Evolutionary conservation across 2,888 invertebrate species (phyloP), one percentile per base, ranked within the genome.

Genomic region (Hirtodrosophila trivittata): DNA sequence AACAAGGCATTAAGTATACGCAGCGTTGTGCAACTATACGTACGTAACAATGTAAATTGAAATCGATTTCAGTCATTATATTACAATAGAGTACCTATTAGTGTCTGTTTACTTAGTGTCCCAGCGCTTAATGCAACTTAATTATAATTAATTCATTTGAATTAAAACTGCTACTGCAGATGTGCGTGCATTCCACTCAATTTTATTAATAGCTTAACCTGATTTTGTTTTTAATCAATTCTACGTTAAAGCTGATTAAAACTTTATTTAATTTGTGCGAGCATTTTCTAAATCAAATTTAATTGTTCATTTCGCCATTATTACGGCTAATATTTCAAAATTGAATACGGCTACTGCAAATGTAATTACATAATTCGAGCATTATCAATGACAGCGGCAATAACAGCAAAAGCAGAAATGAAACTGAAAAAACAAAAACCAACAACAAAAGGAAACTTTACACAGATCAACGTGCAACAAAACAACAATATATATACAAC

Each of bases 331-430:
- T 62, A 70, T 77, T 73, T 64, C 58, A 52, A 56, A 63, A 66
- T 42, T 39, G 21, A 26, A 51, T 14, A 38, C 30, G 35, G 28
- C 6, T 28, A 54, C 32, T 58, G 45, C 30, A 55, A 78, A 55
- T 70, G 59, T 82, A 78, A 82, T 80, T 82, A 85, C 85, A 85
- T 85, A 85, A 80, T 82, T 80, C 85, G 73, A 76, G 58, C 59
- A 82, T 82, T 80, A 80, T 80, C 83, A 82, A 65, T 78, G 70
- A 74, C 85, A 78, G n/a, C 28, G 58, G 63, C 14, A n/a, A 14
- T 18, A 45, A 55, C 32, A 56, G 45, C 45, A 55, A 16, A 35
- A 58, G 42, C 52, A 56, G 3, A 13, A n/a, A n/a, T n/a, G 6
- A n/a, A 12, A 38, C 13, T 45, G 60, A n/a, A 38, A 42, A 32